Evolutionary conservation across 2,888 invertebrate species (phyloP).

Genomic region (Dendrolimus houi): DNA sequence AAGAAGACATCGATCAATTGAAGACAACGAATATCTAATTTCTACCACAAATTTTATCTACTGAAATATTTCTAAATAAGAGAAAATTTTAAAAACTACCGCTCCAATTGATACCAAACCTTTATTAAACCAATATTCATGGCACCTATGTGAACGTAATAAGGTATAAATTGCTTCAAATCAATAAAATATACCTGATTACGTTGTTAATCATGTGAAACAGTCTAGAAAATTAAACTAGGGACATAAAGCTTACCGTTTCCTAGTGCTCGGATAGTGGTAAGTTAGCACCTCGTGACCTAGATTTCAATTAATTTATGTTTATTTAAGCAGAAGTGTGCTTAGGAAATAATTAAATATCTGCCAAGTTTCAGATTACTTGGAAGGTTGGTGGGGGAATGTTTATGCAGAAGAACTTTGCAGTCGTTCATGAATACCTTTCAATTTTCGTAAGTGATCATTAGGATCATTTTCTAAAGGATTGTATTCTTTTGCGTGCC

Average conservation of each 20-base stretch:
- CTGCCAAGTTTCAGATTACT: too few relatives aligned
- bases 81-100: neutral
- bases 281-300: neutral
- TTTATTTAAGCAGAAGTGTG: neutral
- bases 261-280: neutral
- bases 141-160: neutral
- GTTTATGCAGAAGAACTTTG: too few relatives aligned
- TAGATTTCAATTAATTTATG: neutral
- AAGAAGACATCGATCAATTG: too few relatives aligned
- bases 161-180: neutral
- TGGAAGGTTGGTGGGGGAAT: too few relatives aligned
- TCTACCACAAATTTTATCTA: too few relatives aligned
- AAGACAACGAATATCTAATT: too few relatives aligned
- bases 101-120: neutral
- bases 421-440: too few relatives aligned
- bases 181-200: constrained; percentile 2
- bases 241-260: neutral
- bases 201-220: constrained; percentile 6
- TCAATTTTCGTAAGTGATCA: too few relatives aligned
- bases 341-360: neutral
- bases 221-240: constrained; percentile 3
- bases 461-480: too few relatives aligned
- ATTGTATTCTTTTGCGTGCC: too few relatives aligned
- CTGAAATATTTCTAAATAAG: too few relatives aligned
- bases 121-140: neutral